Evolutionary conservation across 2,113 vertebrate genomes (phyloP), one percentile per base, ranked within the genome.

Genomic region (Melanerpes formicivorus): DNA sequence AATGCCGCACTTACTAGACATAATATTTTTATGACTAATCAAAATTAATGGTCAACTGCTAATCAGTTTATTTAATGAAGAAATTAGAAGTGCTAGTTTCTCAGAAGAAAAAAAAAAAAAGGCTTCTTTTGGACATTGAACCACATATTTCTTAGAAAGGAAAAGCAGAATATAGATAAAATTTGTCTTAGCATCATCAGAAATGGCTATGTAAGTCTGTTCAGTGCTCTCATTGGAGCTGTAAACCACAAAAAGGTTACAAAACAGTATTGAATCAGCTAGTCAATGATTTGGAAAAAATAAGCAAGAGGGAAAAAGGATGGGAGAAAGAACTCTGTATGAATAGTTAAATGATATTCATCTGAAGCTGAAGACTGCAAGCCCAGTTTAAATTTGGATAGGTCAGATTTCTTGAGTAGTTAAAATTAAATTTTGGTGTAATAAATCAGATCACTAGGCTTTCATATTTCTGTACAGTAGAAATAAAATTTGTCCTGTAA

Each of bases 281-380:
- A 60, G 14, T 48, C 3, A 34, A 88, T 56, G 2, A 25, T 17
- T 22, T 25, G 18, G 10, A 37, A 80, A 76, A 74, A 66, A 59
- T 0, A 27, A 0, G 0, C 27, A 62, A n/a, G 4, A 1, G 1
- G 15, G 3, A 8, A 25, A 30, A 82, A 56, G 7, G 6, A 67
- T 73, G 69, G 6, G 14, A 54, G 40, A 73, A 69, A 2, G 2
- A 48, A 25, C 11, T 71, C 88, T 16, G 44, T 2, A 6, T 58
- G 7, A 65, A 58, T 48, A 60, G 5, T 32, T 62, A 44, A 8
- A n/a, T 25, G 19, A 34, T 25, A 70, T 44, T 8, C 4, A 48
- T 50, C 14, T 63, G 42, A 77, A 25, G 18, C 3, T 48, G 14
- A 78, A 67, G 9, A 54, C 30, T 75, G 12, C 60, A 73, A 50